Evolutionary conservation across 2,888 invertebrate genomes (phyloP).

Genomic region (Prosopocoilus inquinatus): DNA sequence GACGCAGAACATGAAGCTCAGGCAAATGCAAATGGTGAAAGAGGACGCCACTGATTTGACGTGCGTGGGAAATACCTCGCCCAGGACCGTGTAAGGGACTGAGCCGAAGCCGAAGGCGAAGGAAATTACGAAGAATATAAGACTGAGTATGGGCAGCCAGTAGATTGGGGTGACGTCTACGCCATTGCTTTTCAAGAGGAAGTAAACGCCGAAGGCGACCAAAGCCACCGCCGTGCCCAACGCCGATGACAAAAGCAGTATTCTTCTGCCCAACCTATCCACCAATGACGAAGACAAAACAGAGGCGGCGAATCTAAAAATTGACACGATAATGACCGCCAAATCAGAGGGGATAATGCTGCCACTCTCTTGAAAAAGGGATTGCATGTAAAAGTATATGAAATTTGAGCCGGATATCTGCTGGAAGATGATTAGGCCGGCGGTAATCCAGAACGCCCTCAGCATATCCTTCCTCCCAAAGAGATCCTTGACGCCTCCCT

Average conservation of each 20-base stretch:
- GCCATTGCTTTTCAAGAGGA: conserved; percentile 61
- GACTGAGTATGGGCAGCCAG: conserved; percentile 69
- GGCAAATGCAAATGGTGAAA: conserved; percentile 72
- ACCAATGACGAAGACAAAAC: conserved; percentile 68
- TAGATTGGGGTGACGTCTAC: conserved; percentile 56
- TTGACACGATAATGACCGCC: conserved; percentile 73
- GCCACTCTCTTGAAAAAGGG: conserved; percentile 59
- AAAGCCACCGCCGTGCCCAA: conserved; percentile 64
- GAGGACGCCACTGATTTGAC: conserved; percentile 74
- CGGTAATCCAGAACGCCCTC: conserved; percentile 47
- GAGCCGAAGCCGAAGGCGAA: conserved; percentile 76
- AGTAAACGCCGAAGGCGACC: conserved; percentile 69
- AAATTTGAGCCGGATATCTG: conserved; percentile 66
- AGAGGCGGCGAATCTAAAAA: conserved; percentile 71
- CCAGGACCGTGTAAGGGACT: conserved; percentile 75
- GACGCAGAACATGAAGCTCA: conserved; percentile 69
- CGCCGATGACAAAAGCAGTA: conserved; percentile 68
- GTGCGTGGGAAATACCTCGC: conserved; percentile 74
- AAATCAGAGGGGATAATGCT: conserved; percentile 54
- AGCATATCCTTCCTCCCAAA: conserved; percentile 37
- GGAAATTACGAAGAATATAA: conserved; percentile 68
- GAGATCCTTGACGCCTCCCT: conserved; percentile 41
- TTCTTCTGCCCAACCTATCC: conserved; percentile 71
- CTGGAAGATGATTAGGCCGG: conserved; percentile 41
- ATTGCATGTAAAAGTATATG: conserved; percentile 72